Percentiles rank a stretch among this genome's conserved stretches.
Conservation (phyloP, 2,797 vertebrate genomes). For the Melanotaenia pygmaea region DNA sequence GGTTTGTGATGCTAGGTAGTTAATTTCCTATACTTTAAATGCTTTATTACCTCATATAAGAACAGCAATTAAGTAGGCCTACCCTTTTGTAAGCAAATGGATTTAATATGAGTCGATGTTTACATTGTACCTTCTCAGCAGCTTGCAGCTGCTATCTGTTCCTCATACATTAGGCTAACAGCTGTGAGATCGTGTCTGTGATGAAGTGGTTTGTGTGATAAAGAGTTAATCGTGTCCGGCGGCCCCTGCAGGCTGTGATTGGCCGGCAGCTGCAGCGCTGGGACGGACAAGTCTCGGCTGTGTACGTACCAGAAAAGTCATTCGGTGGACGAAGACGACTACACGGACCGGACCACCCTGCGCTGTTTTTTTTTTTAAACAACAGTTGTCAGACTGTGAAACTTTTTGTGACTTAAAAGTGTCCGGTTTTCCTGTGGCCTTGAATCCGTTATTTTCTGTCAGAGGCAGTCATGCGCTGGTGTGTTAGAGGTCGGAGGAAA, state of each 20-base stretch:
- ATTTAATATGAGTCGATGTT: background rate
- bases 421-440: background rate
- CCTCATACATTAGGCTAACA: background rate
- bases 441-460: slow-evolving; percentile 4
- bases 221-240: slow-evolving; percentile 62
- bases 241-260: slow-evolving; percentile 67
- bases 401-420: slow-evolving; percentile 6
- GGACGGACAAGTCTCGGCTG: slow-evolving; percentile 61
- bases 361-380: background rate
- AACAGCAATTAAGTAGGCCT: background rate
- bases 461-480: slow-evolving; percentile 11
- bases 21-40: background rate
- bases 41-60: background rate
- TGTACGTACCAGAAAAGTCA: slow-evolving; percentile 55
- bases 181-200: slow-evolving; percentile 10
- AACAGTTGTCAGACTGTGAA: background rate
- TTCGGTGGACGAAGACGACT: slow-evolving; percentile 47
- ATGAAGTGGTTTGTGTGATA: slow-evolving; percentile 33
- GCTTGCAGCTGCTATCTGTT: slow-evolving; percentile 12
- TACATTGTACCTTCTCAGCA: background rate
- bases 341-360: slow-evolving; percentile 1
- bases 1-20: background rate
- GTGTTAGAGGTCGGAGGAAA: slow-evolving; percentile 47
- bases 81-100: no score
- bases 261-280: slow-evolving; percentile 63